phyloP scores from a whole-genome alignment of 2,797 vertebrate species.

The Anas flavirostris region DNA sequence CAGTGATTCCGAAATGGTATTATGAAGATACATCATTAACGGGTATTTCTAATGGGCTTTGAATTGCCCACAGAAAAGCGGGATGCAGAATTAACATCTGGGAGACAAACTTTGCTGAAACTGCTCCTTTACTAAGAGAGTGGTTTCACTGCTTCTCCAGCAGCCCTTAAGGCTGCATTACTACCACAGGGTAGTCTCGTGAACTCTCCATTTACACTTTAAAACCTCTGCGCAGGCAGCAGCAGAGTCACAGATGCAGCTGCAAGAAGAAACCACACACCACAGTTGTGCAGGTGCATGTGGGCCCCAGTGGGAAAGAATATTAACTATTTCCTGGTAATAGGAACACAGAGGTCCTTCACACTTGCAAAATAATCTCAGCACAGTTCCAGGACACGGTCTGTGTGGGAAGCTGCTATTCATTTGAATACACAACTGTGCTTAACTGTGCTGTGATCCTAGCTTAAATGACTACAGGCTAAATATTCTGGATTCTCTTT shows the following conservation, averaged over 20 bases:
- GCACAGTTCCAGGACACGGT: background rate
- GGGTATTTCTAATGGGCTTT: background rate
- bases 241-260: slow-evolving; percentile 78
- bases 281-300: slow-evolving; percentile 81
- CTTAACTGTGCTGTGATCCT: background rate
- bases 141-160: slow-evolving; percentile 45
- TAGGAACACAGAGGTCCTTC: slow-evolving; percentile 50
- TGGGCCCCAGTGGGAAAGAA: slow-evolving; percentile 73
- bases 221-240: slow-evolving; percentile 64
- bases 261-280: slow-evolving; percentile 83
- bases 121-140: slow-evolving; percentile 3
- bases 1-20: background rate
- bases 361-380: background rate
- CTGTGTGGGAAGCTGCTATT: background rate
- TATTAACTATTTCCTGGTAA: slow-evolving; percentile 82
- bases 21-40: background rate
- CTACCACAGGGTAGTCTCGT: slow-evolving; percentile 68
- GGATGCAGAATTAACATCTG: background rate
- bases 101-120: slow-evolving; percentile 14
- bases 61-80: background rate
- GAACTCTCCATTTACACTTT: slow-evolving; percentile 73
- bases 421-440: background rate
- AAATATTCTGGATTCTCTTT: background rate
- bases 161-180: slow-evolving; percentile 61
- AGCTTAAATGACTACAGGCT: background rate